Evolutionary conservation across 2,888 invertebrate species (phyloP), one percentile per base, ranked within the genome.

Genomic region (Mechanitis messenoides): DNA sequence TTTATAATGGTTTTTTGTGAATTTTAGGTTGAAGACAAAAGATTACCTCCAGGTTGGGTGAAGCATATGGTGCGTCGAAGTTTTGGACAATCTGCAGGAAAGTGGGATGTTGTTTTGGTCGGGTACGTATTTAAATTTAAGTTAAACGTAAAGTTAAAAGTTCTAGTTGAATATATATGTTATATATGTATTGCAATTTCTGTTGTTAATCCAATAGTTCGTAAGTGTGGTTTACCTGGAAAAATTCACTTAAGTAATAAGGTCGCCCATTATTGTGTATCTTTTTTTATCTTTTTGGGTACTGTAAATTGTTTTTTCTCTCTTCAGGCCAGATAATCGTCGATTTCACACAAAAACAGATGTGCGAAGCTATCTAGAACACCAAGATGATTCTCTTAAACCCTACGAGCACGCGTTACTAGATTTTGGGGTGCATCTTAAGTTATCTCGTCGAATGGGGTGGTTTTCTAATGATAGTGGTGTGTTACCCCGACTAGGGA

Each of bases 21-120:
- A 33, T 70, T 69, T 4, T 38, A 95, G 82, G 95, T 96, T 5
- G 91, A 93, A 56, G 96, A 96, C 79, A 93, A 92, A 74, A 91
- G 94, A 58, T 80, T 96, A 66, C 96, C 96, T 0, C 80, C 90
- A 1, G 94, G 94, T 2, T 96, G 96, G 96, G 91, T 92, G 0
- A 96, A 95, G 77, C 95, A 95, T 77, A 93, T 95, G 84, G 92
- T 94, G 33, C 93, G 94, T 68, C 91, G 95, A 42, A 90, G 91
- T 69, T 84, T 91, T 57, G 94, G 93, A 0, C 90, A 92, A 53
- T 94, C 94, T 33, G 94, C 94, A 11, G 95, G 95, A 6, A 96
- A 95, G 77, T 96, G 95, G 95, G 95, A 95, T 74, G 94, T 95
- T 2, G 92, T 95, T 54, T 91, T 96, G 61, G 90, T 95, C 0